Base-by-base conservation (phyloP, 2,888 invertebrate species). In the Trisateles emortualis region DNA sequence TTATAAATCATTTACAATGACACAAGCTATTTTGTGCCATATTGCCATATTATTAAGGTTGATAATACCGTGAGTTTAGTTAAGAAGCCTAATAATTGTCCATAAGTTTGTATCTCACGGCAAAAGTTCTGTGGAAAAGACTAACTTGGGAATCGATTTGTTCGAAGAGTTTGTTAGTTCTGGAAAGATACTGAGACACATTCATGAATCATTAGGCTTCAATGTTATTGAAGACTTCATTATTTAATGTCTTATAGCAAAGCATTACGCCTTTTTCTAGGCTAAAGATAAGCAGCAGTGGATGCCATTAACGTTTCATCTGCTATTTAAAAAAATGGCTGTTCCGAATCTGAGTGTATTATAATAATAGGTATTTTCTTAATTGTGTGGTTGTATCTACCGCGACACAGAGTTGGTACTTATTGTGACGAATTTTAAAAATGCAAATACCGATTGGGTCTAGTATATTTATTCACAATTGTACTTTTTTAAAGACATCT, bases 131-230 rank as follows among this genome's bases (percentile, higher is more conserved):
- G 3, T 26, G 29, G 32, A 16, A 46, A 49, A 51, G 57, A 46
- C 56, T 50, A 62, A 67, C 46, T 62, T 64, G 8, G 11, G n/a
- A 51, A 67, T 62, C 56, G 63, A 67, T 66, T 62, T 67, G 51
- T 55, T 33, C 24, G 10, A 14, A 35, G 36, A 63, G 50, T 55
- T 52, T 47, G 46, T 30, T 46, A 62, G 63, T 67, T 62, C 30
- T 22, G 42, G 42, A 42, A 17, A 42, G 30, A 42, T 42, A 42
- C 41, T 10, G 29, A 29, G 17, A 41, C 41, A 16, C 30, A 30
- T 42, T 30, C 17, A 42, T 42, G 30, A 42, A 42, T 22, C 33
- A 14, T 36, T 10, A 45, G n/a, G n/a, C 11, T 26, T 26, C 3
- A 5, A 35, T 33, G 8, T 11, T 11, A 11, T 3, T 14, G 8